Percentiles rank a stretch among this genome's conserved stretches.
Conservation (phyloP, 2,888 invertebrate genomes). For the Arrhopalites spinosus region DNA sequence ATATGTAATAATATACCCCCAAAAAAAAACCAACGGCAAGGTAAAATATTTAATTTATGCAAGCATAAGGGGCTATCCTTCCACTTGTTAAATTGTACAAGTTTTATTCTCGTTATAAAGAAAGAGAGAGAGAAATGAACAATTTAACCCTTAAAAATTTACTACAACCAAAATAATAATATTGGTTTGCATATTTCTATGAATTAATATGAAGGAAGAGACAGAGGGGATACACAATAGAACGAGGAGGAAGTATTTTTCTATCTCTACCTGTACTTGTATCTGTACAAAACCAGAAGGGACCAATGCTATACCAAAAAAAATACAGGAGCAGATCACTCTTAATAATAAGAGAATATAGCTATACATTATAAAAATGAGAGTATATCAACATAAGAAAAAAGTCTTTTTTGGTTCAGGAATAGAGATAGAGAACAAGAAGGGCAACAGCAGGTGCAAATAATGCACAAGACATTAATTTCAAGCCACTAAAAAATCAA, state of each 20-base stretch:
- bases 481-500: constrained; percentile 46
- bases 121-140: not conserved
- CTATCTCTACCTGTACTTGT: not conserved
- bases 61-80: not conserved
- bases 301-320: not conserved
- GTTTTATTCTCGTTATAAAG: not conserved
- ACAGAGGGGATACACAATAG: not conserved
- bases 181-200: not conserved
- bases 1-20: not conserved
- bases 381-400: not conserved
- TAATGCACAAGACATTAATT: constrained; percentile 53
- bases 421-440: constrained; percentile 27
- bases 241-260: not conserved
- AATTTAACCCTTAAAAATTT: not conserved
- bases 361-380: too few species aligned
- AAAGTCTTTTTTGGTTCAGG: not conserved
- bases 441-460: constrained; percentile 55
- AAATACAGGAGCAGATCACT: constrained; percentile 38
- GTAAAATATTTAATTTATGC: not conserved
- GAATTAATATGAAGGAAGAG: not conserved
- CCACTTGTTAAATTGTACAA: too few species aligned
- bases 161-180: not conserved
- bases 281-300: constrained; percentile 3
- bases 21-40: not conserved
- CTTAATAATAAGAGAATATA: too few species aligned